Conservation (phyloP, 2,113 vertebrate species). For the Albula glossodonta region DNA sequence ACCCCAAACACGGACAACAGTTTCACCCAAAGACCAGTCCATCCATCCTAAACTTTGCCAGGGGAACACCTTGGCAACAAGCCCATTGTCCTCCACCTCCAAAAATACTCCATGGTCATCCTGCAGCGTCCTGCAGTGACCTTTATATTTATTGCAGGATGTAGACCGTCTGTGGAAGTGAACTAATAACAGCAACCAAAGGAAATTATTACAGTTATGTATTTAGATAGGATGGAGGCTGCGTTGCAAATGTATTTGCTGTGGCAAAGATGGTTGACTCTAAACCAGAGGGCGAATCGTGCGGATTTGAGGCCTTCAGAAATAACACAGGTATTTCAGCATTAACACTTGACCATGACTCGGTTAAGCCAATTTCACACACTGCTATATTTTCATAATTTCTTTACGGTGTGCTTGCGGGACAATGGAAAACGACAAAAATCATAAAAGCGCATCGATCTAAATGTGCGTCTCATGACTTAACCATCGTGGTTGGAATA, state of each 20-base stretch:
- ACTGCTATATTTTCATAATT: conserved; percentile 12
- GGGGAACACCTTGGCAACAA: no score
- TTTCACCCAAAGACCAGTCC: no score
- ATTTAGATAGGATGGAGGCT: conserved; percentile 32
- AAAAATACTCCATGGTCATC: neutral
- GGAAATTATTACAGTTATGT: neutral
- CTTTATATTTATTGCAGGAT: neutral
- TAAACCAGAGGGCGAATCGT: neutral
- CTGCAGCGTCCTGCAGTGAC: neutral
- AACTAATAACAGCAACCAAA: neutral
- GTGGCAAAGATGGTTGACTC: conserved; percentile 27
- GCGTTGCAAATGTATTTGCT: conserved; percentile 9
- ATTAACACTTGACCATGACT: neutral
- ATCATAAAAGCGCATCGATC: conserved; percentile 38
- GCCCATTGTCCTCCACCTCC: no score
- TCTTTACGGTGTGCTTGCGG: neutral
- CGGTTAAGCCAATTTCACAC: neutral
- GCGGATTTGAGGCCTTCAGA: neutral
- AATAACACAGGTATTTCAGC: neutral
- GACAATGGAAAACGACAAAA: conserved; percentile 24
- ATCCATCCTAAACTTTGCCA: no score
- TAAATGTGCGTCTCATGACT: conserved; percentile 55
- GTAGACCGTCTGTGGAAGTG: neutral
- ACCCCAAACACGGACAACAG: no score
- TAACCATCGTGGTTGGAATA: conserved; percentile 31